Evolutionary conservation across 2,888 invertebrate species (phyloP).

Genomic region (Platerodrilus igneus): DNA sequence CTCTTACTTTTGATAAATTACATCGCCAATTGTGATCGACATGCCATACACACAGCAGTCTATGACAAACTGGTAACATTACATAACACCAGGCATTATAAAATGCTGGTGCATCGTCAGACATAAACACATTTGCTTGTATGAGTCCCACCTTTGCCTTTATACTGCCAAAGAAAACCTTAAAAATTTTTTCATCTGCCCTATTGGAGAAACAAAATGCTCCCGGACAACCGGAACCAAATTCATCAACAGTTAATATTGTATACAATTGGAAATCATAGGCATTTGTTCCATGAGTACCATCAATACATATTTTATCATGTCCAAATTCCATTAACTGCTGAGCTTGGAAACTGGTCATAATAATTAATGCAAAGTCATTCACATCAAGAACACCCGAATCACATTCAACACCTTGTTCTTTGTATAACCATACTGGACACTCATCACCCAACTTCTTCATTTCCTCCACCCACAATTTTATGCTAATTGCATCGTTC

Average conservation of each 20-base stretch:
- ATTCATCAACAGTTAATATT: constrained; percentile 8
- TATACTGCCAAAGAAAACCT: constrained; percentile 4
- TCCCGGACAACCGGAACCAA: constrained; percentile 4
- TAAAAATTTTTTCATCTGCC: constrained; percentile 1
- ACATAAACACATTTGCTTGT: constrained; percentile 4
- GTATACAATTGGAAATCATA: constrained; percentile 9
- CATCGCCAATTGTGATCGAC: constrained; percentile 7
- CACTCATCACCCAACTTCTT: neutral
- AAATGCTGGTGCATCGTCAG: constrained; percentile 7
- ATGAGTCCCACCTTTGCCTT: constrained; percentile 6
- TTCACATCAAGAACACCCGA: neutral
- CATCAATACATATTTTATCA: constrained; percentile 1
- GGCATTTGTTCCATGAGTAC: constrained; percentile 4
- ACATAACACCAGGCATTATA: constrained; percentile 7
- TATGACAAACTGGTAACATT: neutral
- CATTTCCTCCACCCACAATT: constrained; percentile 1
- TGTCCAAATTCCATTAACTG: too few relatives aligned
- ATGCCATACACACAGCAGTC: constrained; percentile 7
- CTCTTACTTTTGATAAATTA: constrained; percentile 7
- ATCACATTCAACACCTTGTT: neutral
- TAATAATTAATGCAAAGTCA: neutral
- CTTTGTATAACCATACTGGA: neutral
- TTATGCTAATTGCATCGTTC: neutral
- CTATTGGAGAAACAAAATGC: constrained; percentile 7
- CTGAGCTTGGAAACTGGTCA: too few relatives aligned